These are phyloP conservation scores for Cavia porcellus DNA, from an alignment of 2,113 vertebrate genomes.

Conservation along the genomic window DNA sequence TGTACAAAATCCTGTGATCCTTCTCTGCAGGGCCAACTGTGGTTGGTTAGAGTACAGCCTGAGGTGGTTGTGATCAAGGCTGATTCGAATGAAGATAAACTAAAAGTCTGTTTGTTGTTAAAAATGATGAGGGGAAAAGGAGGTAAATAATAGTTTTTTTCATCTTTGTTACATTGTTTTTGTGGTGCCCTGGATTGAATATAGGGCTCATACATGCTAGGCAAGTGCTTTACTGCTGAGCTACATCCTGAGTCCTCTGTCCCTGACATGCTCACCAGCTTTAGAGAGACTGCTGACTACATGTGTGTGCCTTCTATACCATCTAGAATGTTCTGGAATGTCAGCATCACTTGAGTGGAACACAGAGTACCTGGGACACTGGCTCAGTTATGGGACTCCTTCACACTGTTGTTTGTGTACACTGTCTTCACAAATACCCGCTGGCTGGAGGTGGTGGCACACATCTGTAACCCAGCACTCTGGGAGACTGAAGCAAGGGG, in stretches of 20 bases:
- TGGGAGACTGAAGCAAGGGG: not conserved
- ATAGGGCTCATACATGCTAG: not conserved
- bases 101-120: constrained; percentile 19
- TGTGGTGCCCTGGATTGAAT: not conserved
- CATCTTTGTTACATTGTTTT: not conserved
- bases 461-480: not conserved
- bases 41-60: not conserved
- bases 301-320: not conserved
- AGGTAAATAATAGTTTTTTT: not conserved
- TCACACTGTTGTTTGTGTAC: not conserved
- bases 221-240: not conserved
- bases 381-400: too few species aligned
- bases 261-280: not conserved
- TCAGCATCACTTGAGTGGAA: not conserved
- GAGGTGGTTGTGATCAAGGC: not conserved
- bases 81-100: not conserved
- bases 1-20: not conserved
- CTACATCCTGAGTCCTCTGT: not conserved
- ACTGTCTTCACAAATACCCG: not conserved
- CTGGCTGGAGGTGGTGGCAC: not conserved
- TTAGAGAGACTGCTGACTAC: not conserved
- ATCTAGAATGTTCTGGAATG: not conserved
- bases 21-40: not conserved
- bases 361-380: not conserved
- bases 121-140: not conserved